Percentiles rank a stretch among this genome's conserved stretches.
These are phyloP conservation scores for Hafferia zeledoni DNA, from an alignment of 2,797 vertebrate species.

Conservation along the genomic window DNA sequence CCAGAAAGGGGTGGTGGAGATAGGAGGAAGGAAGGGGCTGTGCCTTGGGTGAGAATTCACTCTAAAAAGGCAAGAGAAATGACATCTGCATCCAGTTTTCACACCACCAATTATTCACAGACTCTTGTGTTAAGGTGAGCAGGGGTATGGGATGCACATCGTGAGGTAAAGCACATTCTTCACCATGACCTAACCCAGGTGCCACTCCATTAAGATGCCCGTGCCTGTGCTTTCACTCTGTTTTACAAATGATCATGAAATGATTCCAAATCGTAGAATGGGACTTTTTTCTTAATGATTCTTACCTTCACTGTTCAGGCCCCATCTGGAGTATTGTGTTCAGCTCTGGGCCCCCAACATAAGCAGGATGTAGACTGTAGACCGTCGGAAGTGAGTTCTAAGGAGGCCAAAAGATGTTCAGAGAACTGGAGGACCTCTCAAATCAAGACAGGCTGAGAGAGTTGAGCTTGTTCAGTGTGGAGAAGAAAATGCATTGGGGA, in stretches of 20 bases:
- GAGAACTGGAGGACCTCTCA: no score
- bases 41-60: not conserved
- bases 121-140: fast-evolving
- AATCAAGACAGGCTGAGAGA: no score
- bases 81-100: not conserved
- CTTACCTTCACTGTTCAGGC: not conserved
- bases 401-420: not conserved
- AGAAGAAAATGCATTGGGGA: fast-evolving
- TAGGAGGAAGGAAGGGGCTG: fast-evolving
- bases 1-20: fast-evolving
- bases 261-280: not conserved
- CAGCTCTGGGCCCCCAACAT: not conserved
- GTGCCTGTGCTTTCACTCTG: fast-evolving
- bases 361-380: fast-evolving
- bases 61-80: not conserved
- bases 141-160: fast-evolving
- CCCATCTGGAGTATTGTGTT: no score
- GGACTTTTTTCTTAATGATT: not conserved
- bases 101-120: fast-evolving
- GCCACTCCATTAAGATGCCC: fast-evolving
- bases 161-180: not conserved
- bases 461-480: not conserved
- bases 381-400: not conserved
- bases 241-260: fast-evolving
- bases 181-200: fast-evolving